Base-by-base conservation (phyloP, 2,888 invertebrate species). In the Drosophila mimica region DNA sequence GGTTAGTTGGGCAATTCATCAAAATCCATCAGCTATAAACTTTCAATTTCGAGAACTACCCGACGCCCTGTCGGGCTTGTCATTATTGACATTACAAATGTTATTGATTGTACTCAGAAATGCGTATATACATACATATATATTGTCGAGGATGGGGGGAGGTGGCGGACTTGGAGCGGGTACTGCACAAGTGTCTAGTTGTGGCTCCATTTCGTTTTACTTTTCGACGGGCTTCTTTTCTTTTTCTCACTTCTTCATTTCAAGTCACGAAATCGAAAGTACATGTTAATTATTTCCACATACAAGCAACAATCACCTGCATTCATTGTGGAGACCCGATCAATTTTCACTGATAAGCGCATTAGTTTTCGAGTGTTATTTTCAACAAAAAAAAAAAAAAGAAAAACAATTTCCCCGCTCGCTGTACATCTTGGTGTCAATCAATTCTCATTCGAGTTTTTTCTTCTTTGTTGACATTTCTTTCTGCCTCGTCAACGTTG, bases 61-160 rank as follows among this genome's bases (percentile, higher is more conserved):
- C 57, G 70, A 60, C 60, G 64, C 46, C 66, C 64, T 74, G 79
- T 74, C 62, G 74, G 36, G 34, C 85, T 70, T 89, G 88, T 89
- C 86, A 89, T 89, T 86, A 89, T 89, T 86, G 85, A 88, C 90
- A 88, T 86, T 88, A 89, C 88, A 85, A 85, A 86, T 86, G 85
- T 89, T 89, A 89, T 86, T 82, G 90, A 88, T 86, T 82, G 88
- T 73, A 72, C 40, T 53, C 52, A 15, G 40, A 38, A 36, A 15
- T 56, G 54, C 11, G 36, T 36, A 36, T 6, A 25, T 25, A 25
- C 25, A 25, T 25, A 25, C 25, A 25, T 25, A 25, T 2, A 36
- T 2, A n/a, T 28, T 6, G 25, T 15, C 31, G n/a, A 13, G 17
- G 28, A n/a, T 11, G 9, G 30, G 40, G 15, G 17, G n/a, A n/a